A percentile compares a stretch with the other conserved stretches of the same genome.
Conservation (phyloP, 2,113 vertebrate genomes). For the Romanogobio albipinnatus region DNA sequence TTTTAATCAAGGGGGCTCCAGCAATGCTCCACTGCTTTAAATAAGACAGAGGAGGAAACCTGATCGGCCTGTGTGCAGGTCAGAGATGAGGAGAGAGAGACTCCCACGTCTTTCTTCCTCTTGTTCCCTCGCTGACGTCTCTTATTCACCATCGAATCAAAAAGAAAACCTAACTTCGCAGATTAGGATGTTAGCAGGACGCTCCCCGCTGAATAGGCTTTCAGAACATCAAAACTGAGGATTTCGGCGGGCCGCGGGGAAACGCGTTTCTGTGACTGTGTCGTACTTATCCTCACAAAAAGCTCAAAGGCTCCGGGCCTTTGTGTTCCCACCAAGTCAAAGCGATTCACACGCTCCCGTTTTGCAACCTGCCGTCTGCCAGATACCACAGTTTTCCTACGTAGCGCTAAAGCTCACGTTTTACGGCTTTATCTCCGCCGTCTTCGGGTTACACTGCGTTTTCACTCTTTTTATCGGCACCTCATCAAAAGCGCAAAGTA, state of each 20-base stretch:
- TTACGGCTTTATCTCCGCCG: slow-evolving; percentile 26
- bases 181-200: slow-evolving; percentile 53
- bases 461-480: slow-evolving; percentile 42
- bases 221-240: slow-evolving; percentile 52
- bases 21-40: slow-evolving; percentile 59
- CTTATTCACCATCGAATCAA: slow-evolving; percentile 46
- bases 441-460: not conserved
- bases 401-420: not conserved
- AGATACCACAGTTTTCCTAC: not conserved
- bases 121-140: slow-evolving; percentile 53
- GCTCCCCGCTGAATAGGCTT: slow-evolving; percentile 49
- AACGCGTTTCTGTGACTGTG: slow-evolving; percentile 30
- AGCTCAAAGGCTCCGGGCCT: slow-evolving; percentile 42
- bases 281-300: slow-evolving; percentile 33
- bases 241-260: slow-evolving; percentile 26
- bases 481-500: slow-evolving; percentile 30
- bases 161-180: slow-evolving; percentile 20
- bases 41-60: slow-evolving; percentile 66
- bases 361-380: slow-evolving; percentile 24
- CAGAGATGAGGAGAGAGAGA: slow-evolving; percentile 27
- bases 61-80: slow-evolving; percentile 54
- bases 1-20: slow-evolving; percentile 70
- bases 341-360: slow-evolving; percentile 49
- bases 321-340: slow-evolving; percentile 38
- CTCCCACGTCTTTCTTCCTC: slow-evolving; percentile 38